Evolutionary conservation across 1,140 invertebrate genomes (phyloP).

Genomic region (Planococcus citri): DNA sequence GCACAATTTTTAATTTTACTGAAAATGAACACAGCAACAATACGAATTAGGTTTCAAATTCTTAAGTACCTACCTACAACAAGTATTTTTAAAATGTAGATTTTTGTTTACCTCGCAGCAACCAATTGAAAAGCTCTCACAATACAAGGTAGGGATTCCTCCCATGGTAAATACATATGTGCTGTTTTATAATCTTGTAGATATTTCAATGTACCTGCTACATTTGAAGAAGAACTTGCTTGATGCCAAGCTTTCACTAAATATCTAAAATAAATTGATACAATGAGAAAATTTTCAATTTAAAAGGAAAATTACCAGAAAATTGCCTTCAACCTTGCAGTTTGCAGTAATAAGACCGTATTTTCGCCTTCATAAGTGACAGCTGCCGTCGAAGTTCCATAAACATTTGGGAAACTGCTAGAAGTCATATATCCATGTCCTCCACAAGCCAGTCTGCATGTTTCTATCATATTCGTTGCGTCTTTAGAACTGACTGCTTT

Average conservation of each 20-base stretch:
- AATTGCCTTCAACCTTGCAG: slow-evolving; percentile 64
- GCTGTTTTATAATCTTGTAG: slow-evolving; percentile 31
- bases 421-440: slow-evolving; percentile 84
- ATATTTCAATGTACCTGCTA: slow-evolving; percentile 56
- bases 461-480: slow-evolving; percentile 58
- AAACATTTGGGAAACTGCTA: slow-evolving; percentile 71
- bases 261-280: slow-evolving; percentile 39
- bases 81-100: not conserved
- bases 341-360: slow-evolving; percentile 79
- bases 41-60: too few relatives aligned
- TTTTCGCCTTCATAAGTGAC: slow-evolving; percentile 94
- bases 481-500: slow-evolving; percentile 74
- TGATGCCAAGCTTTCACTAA: slow-evolving; percentile 59
- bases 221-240: slow-evolving; percentile 39
- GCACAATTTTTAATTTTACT: slow-evolving; percentile 56
- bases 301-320: too few relatives aligned
- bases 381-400: slow-evolving; percentile 65
- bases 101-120: slow-evolving; percentile 50
- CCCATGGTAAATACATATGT: slow-evolving; percentile 36
- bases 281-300: not conserved
- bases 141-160: slow-evolving; percentile 48
- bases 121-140: slow-evolving; percentile 51
- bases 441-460: slow-evolving; percentile 72
- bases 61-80: not conserved
- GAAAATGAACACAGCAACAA: slow-evolving; percentile 21